Evolutionary conservation across 1,140 invertebrate species (phyloP).

Genomic region (Brachionus angularis): DNA sequence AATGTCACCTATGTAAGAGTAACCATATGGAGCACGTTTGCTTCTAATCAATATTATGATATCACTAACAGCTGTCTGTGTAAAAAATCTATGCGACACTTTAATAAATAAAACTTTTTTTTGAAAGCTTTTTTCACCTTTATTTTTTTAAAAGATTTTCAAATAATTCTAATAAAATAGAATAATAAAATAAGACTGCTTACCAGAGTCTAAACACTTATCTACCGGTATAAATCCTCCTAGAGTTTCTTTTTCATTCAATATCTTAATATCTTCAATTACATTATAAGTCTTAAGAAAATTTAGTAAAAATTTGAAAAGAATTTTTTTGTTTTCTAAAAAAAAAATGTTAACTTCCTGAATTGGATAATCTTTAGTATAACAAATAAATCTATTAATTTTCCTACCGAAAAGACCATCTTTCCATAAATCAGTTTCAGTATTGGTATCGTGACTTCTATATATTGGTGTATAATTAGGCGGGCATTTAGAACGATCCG

Average conservation of each 20-base stretch:
- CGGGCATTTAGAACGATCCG: conserved; percentile 1
- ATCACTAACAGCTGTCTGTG: conserved; percentile 33
- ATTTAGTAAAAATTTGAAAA: too few species aligned
- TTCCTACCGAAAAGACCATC: conserved; percentile 37
- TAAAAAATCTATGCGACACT: conserved; percentile 26
- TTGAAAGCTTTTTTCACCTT: conserved; percentile 33
- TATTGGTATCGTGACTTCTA: conserved; percentile 28
- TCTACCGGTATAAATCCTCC: conserved; percentile 26
- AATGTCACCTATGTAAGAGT: conserved; percentile 38
- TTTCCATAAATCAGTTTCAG: conserved; percentile 41
- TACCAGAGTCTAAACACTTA: conserved; percentile 26
- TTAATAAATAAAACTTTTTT: conserved; percentile 32
- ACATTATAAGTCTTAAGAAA: conserved; percentile 28
- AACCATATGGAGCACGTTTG: conserved; percentile 11
- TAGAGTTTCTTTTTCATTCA: conserved; percentile 33
- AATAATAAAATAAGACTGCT: too few species aligned
- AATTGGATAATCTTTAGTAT: conserved; percentile 42
- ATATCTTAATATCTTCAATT: conserved; percentile 31
- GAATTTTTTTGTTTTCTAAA: too few species aligned
- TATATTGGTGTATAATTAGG: conserved; percentile 18
- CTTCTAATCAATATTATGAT: conserved; percentile 31
- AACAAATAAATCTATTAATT: conserved; percentile 36
- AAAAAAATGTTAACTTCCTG: conserved; percentile 24
- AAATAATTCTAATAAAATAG: too few species aligned
- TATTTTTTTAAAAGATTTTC: not conserved